phyloP scores from a whole-genome alignment of 2,113 vertebrate species.

The Dromiciops gliroides region DNA sequence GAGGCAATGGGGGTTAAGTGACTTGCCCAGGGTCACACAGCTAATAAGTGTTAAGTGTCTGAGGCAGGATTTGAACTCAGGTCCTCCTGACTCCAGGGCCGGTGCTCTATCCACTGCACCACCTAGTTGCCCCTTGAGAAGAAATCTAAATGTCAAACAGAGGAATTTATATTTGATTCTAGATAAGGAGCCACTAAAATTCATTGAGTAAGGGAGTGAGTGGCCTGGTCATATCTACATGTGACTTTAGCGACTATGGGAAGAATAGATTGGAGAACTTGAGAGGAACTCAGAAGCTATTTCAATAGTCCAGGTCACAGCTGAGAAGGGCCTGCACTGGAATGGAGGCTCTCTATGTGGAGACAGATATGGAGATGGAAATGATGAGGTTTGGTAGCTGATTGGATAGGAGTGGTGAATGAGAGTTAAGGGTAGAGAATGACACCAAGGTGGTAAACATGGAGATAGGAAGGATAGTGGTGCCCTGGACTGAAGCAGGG shows the following conservation, averaged over 20 bases:
- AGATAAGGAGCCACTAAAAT: background rate
- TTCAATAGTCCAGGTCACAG: background rate
- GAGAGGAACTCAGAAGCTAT: background rate
- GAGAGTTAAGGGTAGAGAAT: background rate
- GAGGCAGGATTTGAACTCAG: too few relatives aligned
- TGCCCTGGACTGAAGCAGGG: background rate
- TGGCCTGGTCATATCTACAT: background rate
- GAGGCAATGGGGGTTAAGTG: too few relatives aligned
- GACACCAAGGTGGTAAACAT: background rate
- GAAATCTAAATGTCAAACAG: background rate
- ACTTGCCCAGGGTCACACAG: too few relatives aligned
- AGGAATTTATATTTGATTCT: background rate
- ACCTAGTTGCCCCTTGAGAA: too few relatives aligned
- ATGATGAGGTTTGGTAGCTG: background rate
- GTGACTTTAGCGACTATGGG: background rate
- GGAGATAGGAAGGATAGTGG: background rate
- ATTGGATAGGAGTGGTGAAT: background rate
- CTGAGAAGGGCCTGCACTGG: background rate
- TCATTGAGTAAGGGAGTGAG: background rate
- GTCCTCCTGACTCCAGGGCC: too few relatives aligned
- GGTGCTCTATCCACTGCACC: too few relatives aligned
- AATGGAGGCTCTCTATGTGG: background rate
- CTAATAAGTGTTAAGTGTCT: too few relatives aligned
- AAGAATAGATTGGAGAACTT: background rate
- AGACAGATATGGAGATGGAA: background rate